These are phyloP conservation scores for Cephus sareptanus DNA, from an alignment of 2,888 invertebrate species.

Conservation along the genomic window DNA sequence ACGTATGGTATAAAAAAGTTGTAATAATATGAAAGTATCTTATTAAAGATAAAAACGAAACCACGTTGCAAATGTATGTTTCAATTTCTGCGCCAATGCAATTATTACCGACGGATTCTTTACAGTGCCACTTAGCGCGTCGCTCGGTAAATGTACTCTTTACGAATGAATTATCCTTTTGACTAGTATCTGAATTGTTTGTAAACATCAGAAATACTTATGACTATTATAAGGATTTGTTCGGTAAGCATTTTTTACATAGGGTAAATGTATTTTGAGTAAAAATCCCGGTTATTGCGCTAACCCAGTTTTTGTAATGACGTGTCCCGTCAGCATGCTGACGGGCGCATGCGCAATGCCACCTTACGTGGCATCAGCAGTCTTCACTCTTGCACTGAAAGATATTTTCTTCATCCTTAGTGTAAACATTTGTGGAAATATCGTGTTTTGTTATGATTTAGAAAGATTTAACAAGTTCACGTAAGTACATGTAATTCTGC, in stretches of 20 bases:
- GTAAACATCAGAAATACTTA: neutral
- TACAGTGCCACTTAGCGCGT: neutral
- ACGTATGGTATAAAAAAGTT: neutral
- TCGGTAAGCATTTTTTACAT: neutral
- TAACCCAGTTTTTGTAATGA: conserved; percentile 33
- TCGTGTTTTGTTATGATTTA: conserved; percentile 55
- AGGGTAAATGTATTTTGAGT: neutral
- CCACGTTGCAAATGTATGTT: neutral
- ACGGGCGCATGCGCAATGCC: conserved; percentile 68
- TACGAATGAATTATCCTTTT: neutral
- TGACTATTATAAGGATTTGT: neutral
- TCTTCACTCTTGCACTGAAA: conserved; percentile 49
- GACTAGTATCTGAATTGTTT: neutral
- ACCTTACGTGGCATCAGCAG: conserved; percentile 72
- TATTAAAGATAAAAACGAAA: neutral
- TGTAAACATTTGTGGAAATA: conserved; percentile 54
- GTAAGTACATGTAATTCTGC: conserved; percentile 41
- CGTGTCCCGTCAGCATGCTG: conserved; percentile 55
- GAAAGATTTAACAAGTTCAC: conserved; percentile 45
- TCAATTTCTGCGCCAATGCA: neutral
- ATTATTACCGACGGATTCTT: neutral
- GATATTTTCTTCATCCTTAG: conserved; percentile 50
- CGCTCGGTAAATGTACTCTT: neutral
- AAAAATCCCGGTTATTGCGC: neutral
- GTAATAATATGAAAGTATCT: neutral